Conservation (phyloP, 2,113 vertebrate species). For the Eudorcas thomsonii region DNA sequence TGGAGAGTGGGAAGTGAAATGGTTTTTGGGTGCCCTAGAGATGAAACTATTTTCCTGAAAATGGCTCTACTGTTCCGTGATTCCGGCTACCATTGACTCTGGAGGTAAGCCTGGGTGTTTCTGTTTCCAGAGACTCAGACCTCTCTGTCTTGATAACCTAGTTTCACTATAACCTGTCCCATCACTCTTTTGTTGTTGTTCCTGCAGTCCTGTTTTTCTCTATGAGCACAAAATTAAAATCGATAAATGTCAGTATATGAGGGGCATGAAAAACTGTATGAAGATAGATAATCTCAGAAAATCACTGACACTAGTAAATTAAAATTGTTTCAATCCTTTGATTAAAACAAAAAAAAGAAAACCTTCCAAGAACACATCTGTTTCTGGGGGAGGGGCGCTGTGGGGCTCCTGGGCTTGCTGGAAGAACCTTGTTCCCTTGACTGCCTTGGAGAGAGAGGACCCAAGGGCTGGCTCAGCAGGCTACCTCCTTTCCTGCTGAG, state of each 20-base stretch:
- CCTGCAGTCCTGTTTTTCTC: not conserved
- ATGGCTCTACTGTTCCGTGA: not conserved
- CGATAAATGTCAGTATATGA: not conserved
- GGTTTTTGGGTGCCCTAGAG: not conserved
- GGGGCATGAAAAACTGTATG: not conserved
- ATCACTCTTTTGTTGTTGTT: not conserved
- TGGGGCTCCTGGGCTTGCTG: not conserved
- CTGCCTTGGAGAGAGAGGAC: not conserved
- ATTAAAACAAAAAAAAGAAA: not conserved
- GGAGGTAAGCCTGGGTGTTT: not conserved
- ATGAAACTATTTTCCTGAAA: not conserved
- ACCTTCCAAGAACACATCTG: not conserved
- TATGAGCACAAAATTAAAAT: not conserved
- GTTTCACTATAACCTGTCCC: not conserved
- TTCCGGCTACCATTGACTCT: not conserved
- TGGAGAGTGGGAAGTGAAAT: not conserved
- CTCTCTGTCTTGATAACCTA: not conserved
- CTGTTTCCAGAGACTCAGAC: not conserved
- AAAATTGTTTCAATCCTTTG: not conserved
- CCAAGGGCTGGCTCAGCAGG: not conserved
- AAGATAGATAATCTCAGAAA: not conserved
- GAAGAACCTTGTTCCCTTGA: not conserved
- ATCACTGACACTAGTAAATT: not conserved
- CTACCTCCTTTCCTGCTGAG: not conserved
- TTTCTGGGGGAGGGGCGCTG: not conserved